phyloP scores from a whole-genome alignment of 1,140 invertebrate species.

The Watersipora subatra region DNA sequence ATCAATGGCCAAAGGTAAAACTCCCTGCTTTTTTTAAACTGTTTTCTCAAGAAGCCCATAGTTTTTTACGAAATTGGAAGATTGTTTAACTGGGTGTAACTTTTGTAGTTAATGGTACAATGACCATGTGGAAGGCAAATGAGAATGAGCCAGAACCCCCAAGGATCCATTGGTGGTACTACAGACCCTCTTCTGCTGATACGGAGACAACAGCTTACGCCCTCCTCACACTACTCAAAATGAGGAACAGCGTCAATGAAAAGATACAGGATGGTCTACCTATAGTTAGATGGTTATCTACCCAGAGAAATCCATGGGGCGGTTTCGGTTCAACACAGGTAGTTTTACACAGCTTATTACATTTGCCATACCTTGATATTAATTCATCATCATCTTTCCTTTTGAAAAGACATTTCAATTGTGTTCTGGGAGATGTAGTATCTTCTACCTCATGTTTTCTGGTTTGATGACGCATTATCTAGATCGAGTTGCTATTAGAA shows the following conservation, averaged over 20 bases:
- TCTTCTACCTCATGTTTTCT: too few species aligned
- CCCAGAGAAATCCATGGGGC: constrained; percentile 62
- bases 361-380: too few species aligned
- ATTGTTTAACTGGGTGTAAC: neutral
- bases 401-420: too few species aligned
- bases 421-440: too few species aligned
- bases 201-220: constrained; percentile 80
- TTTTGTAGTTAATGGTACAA: neutral
- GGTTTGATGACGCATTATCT: too few species aligned
- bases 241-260: constrained; percentile 14
- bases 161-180: constrained; percentile 13
- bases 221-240: constrained; percentile 47
- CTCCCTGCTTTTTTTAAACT: neutral
- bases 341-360: too few species aligned
- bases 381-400: too few species aligned
- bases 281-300: constrained; percentile 68
- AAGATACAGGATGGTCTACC: constrained; percentile 46
- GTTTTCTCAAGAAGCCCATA: neutral
- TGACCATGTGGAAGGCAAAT: constrained; percentile 9
- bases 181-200: constrained; percentile 51
- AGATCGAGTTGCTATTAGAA: too few species aligned
- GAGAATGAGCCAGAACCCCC: constrained; percentile 6
- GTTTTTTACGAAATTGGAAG: neutral
- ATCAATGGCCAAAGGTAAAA: neutral
- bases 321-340: constrained; percentile 66